Base-by-base conservation (phyloP, 2,797 vertebrate genomes). In the Cottoperca gobio region DNA sequence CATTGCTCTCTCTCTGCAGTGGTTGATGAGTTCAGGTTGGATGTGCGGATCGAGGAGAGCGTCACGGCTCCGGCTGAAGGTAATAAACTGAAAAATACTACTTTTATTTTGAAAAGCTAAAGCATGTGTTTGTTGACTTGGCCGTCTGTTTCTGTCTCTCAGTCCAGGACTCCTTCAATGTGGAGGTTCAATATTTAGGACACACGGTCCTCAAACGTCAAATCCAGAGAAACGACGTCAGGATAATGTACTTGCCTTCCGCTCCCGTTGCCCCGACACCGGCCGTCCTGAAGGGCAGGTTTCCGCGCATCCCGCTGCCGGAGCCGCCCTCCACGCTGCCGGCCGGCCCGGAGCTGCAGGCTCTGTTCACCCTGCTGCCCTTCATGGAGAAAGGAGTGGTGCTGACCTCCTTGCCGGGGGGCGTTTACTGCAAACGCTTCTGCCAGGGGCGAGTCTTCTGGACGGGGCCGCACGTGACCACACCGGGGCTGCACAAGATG, bases 361-460 rank as follows among this genome's bases (percentile, higher is more conserved):
- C 86, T 0, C 88, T 95, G 6, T 63, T 62, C 62, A 84, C 83
- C 4, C 93, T 97, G 75, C 94, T 98, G 78, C 89, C 85, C 31
- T 95, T 91, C 77, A 95, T 97, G 67, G 91, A 95, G 78, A 91
- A 79, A 16, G 97, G 97, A 0, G 82, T 97, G 83, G 82, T 94
- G 86, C 91, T 96, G 42, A 95, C 94, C 73, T 94, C 94, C 76
- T 94, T 88, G 10, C 21, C 35, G 6, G 69, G 84, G 45, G 97
- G 97, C 0, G 91, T 98, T 7, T 97, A 96, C 24, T 94, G 95
- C 16, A 92, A 83, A 43, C 91, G 94, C 46, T 94, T 91, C 53
- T 97, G 96, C 84, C 93, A 87, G 43, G 95, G 95, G 1, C 91
- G 94, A 28, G 88, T 98, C 65, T 96, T 93, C 86, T 97, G 96